Evolutionary conservation across 1,140 invertebrate species (phyloP), one percentile per base, ranked within the genome.

Genomic region (Bombus affinis): DNA sequence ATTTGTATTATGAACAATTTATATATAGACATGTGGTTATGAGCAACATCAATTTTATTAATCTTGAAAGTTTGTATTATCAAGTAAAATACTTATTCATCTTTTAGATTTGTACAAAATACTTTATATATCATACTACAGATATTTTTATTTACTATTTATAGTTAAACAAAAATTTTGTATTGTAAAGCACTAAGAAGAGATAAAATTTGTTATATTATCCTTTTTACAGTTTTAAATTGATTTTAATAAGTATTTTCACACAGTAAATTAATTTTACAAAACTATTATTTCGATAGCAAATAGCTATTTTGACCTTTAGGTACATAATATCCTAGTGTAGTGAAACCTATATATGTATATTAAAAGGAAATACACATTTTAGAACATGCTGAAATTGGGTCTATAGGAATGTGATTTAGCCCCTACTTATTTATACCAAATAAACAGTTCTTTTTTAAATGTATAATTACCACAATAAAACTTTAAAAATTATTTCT

Each of bases 41-140:
- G 70, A 85, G 73, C 62, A 73, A 81, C 66, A 35, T 81, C n/a
- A 81, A 66, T 73, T 85, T 81, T 74, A 81, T 85, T 81, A 65
- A 65, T 72, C n/a, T 62, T 73, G 78, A 76, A 83, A 71, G 72
- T 77, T 77, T 83, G 82, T 83, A 72, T 86, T 73, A 86, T 86
- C 22, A 83, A 86, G n/a, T 86, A 86, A 77, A 79, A 83, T 85
- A 85, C 79, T 81, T 75, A n/a, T 74, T 81, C 28, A 74, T 74
- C 65, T 66, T 84, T 62, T 42, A 86, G 81, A 78, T 84, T 87
- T 84, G 82, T 87, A 87, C 82, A 87, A 84, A 87, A 83, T 87
- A 87, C 47, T 78, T 84, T 75, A 68, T 87, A 12, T 71, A 87
- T 84, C 37, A 66, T 85, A 83, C 47, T 84, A 74, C 32, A 85